A percentile compares a stretch with the other conserved stretches of the same genome.
These are phyloP conservation scores for Phengaris alcon DNA, from an alignment of 2,888 invertebrate species.

Conservation along the genomic window DNA sequence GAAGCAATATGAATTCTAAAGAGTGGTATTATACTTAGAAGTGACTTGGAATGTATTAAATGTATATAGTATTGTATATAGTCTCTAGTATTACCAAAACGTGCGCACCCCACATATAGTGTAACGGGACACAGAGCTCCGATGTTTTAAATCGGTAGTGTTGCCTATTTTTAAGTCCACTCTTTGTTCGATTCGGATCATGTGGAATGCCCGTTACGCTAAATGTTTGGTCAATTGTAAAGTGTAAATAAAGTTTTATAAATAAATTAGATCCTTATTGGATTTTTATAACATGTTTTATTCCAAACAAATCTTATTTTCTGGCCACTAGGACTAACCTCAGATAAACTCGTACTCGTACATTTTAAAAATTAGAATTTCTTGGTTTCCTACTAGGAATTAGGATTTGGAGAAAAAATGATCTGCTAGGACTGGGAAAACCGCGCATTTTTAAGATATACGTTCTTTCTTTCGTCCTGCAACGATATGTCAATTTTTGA, in stretches of 20 bases:
- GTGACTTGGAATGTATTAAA: slow-evolving; percentile 34
- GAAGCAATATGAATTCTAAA: slow-evolving; percentile 35
- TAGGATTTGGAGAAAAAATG: no score
- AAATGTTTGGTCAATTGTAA: slow-evolving; percentile 72
- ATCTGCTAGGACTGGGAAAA: no score
- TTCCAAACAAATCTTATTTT: slow-evolving; percentile 35
- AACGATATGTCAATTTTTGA: no score
- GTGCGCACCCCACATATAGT: slow-evolving; percentile 60
- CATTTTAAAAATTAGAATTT: no score
- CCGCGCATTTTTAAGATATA: no score
- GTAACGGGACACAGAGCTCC: slow-evolving; percentile 39
- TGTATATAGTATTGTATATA: slow-evolving; percentile 64
- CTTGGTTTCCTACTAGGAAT: no score
- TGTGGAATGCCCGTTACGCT: slow-evolving; percentile 52
- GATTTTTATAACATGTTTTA: slow-evolving; percentile 63
- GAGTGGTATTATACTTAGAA: slow-evolving; percentile 31
- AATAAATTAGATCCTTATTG: slow-evolving; percentile 77
- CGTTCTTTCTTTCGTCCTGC: no score
- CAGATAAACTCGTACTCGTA: no score
- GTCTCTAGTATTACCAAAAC: slow-evolving; percentile 59
- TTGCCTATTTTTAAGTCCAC: slow-evolving; percentile 32
- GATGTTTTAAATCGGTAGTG: slow-evolving; percentile 12
- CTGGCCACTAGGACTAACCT: no score
- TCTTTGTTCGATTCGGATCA: slow-evolving; percentile 34
- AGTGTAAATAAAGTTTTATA: slow-evolving; percentile 75